Conservation (phyloP, 1,140 invertebrate genomes). For the Procambarus clarkii region DNA sequence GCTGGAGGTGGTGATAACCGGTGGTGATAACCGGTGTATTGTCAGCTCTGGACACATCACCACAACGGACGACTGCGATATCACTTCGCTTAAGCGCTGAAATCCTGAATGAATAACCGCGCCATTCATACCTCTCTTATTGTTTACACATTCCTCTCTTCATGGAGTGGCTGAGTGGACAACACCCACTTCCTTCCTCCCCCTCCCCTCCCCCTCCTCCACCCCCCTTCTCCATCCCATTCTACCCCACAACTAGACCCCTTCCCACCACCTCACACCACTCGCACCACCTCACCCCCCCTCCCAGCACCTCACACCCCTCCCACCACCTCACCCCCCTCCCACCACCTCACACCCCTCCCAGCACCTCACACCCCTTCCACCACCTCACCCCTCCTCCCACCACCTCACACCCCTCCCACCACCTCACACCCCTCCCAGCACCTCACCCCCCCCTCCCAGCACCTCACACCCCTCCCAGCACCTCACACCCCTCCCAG, state of each 20-base stretch:
- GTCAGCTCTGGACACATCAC: no score
- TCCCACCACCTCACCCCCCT: neutral
- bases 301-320: neutral
- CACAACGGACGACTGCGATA: neutral
- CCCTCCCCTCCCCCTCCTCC: neutral
- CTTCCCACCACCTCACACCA: neutral
- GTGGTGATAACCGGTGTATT: no score
- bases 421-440: no score
- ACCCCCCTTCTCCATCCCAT: neutral
- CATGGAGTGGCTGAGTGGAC: neutral
- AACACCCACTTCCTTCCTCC: neutral
- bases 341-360: neutral
- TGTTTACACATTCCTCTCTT: conserved; percentile 4
- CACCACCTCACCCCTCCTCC: neutral
- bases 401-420: neutral
- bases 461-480: neutral
- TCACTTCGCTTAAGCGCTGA: neutral
- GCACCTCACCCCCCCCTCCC: neutral
- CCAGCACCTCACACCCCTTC: no score
- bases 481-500: neutral
- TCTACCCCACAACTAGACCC: no score
- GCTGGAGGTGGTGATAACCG: no score
- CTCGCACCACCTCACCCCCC: neutral
- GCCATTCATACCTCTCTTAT: neutral
- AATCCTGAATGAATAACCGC: neutral